Conservation (phyloP, 1,140 invertebrate genomes). For the Drosophila elegans region DNA sequence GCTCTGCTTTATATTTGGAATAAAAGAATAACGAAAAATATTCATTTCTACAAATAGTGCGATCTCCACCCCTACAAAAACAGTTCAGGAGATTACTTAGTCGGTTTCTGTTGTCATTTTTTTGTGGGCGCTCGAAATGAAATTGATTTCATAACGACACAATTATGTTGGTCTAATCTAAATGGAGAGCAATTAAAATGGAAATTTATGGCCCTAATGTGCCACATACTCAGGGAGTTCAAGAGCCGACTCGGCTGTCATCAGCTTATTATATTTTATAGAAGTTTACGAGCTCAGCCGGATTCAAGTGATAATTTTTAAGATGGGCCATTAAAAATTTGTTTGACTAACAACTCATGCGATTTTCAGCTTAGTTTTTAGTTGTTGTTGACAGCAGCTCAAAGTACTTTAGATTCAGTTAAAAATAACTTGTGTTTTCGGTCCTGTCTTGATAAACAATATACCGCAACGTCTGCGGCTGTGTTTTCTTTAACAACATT, state of each 20-base stretch:
- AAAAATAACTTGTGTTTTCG: constrained; percentile 34
- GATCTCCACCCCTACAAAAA: background rate
- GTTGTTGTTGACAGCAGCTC: constrained; percentile 6
- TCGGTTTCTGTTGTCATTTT: constrained; percentile 17
- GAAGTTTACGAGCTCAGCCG: constrained; percentile 49
- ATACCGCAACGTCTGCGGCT: constrained; percentile 16
- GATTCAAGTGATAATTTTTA: constrained; percentile 48
- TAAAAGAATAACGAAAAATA: no score
- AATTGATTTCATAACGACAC: constrained; percentile 60
- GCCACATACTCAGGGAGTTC: constrained; percentile 57
- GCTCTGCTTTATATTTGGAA: no score
- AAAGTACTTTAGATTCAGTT: constrained; percentile 2
- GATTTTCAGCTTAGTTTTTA: background rate
- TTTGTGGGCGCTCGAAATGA: constrained; percentile 23
- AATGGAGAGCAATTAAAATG: constrained; percentile 70
- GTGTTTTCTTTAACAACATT: constrained; percentile 35
- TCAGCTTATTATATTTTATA: constrained; percentile 58
- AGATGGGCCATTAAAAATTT: constrained; percentile 66
- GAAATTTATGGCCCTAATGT: constrained; percentile 70
- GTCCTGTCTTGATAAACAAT: constrained; percentile 52
- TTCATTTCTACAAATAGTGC: background rate
- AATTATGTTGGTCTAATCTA: constrained; percentile 68
- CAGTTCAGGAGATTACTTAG: constrained; percentile 10
- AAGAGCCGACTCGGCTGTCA: constrained; percentile 54
- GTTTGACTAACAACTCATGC: constrained; percentile 44